These are phyloP conservation scores for Pelecanoides urinatrix DNA, from an alignment of 2,113 vertebrate genomes.

Conservation along the genomic window DNA sequence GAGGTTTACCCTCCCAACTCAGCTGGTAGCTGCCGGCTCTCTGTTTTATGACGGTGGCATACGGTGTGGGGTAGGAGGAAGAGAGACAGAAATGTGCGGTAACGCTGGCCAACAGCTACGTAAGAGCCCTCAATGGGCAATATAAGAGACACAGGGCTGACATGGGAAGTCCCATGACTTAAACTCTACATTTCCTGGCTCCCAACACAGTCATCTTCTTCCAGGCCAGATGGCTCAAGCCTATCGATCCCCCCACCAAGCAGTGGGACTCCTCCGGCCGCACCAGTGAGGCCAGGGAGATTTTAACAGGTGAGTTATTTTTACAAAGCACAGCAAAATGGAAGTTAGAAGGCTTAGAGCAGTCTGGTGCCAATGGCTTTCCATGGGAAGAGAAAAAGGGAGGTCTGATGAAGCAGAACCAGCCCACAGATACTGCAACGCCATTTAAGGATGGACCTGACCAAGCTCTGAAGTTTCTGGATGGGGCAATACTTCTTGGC, in stretches of 20 bases:
- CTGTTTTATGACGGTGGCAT: rapidly evolving
- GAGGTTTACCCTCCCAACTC: neutral
- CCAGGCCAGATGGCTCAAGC: neutral
- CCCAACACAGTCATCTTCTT: neutral
- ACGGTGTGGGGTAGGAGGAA: neutral
- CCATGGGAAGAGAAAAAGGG: neutral
- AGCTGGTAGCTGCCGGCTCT: neutral
- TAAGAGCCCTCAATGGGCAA: neutral
- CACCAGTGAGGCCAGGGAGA: neutral
- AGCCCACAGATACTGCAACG: rapidly evolving
- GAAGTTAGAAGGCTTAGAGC: neutral
- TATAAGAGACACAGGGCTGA: neutral
- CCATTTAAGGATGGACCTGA: neutral
- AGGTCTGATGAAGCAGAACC: neutral
- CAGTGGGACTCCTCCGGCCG: neutral
- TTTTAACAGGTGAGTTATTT: rapidly evolving
- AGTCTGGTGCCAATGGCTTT: neutral
- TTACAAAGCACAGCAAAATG: neutral
- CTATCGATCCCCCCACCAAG: neutral
- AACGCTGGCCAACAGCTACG: rapidly evolving
- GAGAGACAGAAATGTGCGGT: neutral
- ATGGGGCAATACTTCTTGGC: neutral
- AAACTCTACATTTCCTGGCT: neutral
- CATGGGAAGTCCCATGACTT: neutral
- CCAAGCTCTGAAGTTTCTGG: neutral